phyloP scores from a whole-genome alignment of 2,888 invertebrate species.

The Chrysolina haemoptera region DNA sequence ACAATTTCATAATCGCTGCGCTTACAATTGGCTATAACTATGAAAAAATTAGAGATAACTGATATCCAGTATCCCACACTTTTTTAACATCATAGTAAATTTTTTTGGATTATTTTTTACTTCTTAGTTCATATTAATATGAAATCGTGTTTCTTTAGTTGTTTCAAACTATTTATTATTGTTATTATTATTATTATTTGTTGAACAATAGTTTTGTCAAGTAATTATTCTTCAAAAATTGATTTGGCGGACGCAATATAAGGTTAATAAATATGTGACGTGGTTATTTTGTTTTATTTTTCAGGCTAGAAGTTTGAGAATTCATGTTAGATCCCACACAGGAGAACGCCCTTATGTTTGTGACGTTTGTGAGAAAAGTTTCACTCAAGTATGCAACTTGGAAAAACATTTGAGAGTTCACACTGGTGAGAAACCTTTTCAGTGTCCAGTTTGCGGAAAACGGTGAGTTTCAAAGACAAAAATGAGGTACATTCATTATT shows the following conservation, averaged over 20 bases:
- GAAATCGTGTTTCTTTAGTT: too few species aligned
- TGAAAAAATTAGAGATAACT: too few species aligned
- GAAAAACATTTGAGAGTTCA: slow-evolving; percentile 70
- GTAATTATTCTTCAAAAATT: background rate
- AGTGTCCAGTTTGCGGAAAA: slow-evolving; percentile 68
- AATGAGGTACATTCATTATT: too few species aligned
- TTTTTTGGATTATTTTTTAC: too few species aligned
- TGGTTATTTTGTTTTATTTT: slow-evolving; percentile 35
- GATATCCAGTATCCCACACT: too few species aligned
- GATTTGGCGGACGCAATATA: too few species aligned
- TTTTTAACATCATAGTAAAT: too few species aligned
- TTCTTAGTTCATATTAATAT: too few species aligned
- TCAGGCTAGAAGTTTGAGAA: slow-evolving; percentile 67
- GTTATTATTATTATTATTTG: too few species aligned
- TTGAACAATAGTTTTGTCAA: background rate
- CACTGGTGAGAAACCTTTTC: slow-evolving; percentile 69
- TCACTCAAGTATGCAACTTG: slow-evolving; percentile 68
- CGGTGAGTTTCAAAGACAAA: slow-evolving; percentile 58
- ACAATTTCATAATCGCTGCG: too few species aligned
- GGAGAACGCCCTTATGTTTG: slow-evolving; percentile 69
- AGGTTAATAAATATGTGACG: background rate
- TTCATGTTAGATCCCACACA: slow-evolving; percentile 69
- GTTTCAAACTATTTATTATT: too few species aligned
- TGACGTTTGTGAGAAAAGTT: slow-evolving; percentile 67
- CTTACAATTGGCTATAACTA: too few species aligned